Evolutionary conservation across 2,888 invertebrate species (phyloP).

Genomic region (Zhengitettix transpicula): DNA sequence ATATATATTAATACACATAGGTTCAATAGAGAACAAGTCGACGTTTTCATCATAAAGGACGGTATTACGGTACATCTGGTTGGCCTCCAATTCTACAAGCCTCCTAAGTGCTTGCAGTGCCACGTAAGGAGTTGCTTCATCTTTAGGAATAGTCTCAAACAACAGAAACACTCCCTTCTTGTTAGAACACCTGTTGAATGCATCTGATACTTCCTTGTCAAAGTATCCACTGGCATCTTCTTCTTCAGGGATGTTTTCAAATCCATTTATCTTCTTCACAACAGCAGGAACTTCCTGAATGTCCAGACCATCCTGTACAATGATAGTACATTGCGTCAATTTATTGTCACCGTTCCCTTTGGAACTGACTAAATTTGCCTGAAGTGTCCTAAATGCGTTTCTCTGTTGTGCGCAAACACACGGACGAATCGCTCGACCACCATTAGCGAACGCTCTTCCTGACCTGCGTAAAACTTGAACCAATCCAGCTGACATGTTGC

Average conservation of each 20-base stretch:
- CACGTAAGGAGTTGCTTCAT: constrained; percentile 29
- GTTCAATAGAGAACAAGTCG: constrained; percentile 24
- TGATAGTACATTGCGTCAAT: constrained; percentile 31
- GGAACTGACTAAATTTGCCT: no score
- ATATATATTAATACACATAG: constrained; percentile 30
- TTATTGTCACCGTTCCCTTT: no score
- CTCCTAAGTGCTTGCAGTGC: constrained; percentile 28
- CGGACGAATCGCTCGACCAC: no score
- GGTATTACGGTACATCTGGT: constrained; percentile 19
- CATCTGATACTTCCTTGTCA: constrained; percentile 18
- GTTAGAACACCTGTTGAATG: constrained; percentile 20
- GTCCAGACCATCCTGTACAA: constrained; percentile 47
- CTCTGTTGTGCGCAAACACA: no score
- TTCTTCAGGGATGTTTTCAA: constrained; percentile 1
- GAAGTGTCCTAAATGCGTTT: no score
- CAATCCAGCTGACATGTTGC: no score
- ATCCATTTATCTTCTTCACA: constrained; percentile 25
- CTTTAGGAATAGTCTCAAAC: constrained; percentile 28
- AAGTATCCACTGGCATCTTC: constrained; percentile 13
- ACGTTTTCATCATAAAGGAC: constrained; percentile 15
- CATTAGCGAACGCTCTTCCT: no score
- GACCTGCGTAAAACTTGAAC: no score
- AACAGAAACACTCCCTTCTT: constrained; percentile 24
- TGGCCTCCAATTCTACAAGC: constrained; percentile 29
- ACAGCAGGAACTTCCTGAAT: constrained; percentile 52